These are phyloP conservation scores for Orthonevra nobilis DNA, from an alignment of 2,888 invertebrate species.

Conservation along the genomic window DNA sequence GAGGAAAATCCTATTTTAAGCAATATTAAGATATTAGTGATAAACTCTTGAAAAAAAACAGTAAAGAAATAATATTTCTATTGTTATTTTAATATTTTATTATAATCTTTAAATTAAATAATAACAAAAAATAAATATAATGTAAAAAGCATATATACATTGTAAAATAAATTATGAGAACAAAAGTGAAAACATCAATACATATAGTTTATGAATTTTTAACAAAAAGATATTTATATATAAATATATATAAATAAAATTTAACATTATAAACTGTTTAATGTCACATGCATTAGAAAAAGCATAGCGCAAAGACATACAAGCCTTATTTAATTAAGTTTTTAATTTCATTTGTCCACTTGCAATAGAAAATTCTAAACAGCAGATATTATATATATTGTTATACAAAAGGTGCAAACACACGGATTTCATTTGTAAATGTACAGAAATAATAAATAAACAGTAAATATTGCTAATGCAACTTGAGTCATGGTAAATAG, in stretches of 20 bases:
- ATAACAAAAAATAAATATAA: constrained; percentile 42
- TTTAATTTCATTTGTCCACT: constrained; percentile 32
- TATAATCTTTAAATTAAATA: constrained; percentile 21
- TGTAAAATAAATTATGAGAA: constrained; percentile 50
- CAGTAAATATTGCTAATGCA: constrained; percentile 37
- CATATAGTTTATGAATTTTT: constrained; percentile 68
- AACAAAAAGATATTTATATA: constrained; percentile 35
- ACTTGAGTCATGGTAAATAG: constrained; percentile 59
- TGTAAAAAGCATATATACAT: constrained; percentile 68
- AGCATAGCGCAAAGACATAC: constrained; percentile 55
- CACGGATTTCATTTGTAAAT: constrained; percentile 40
- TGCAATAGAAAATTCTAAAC: constrained; percentile 42
- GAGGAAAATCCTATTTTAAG: constrained; percentile 64
- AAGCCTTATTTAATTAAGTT: constrained; percentile 54
- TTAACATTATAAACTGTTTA: constrained; percentile 53
- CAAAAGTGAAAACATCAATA: constrained; percentile 50
- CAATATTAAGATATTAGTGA: constrained; percentile 66
- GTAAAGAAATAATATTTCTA: constrained; percentile 17
- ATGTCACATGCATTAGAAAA: constrained; percentile 65
- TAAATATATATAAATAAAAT: constrained; percentile 23
- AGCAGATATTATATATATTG: constrained; percentile 34
- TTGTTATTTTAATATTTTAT: constrained; percentile 35
- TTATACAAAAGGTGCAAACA: constrained; percentile 36
- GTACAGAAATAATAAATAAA: constrained; percentile 43
- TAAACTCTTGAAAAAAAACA: constrained; percentile 26